A percentile compares a stretch with the other conserved stretches of the same genome.
phyloP scores from a whole-genome alignment of 2,113 vertebrate species.

The Indri indri region DNA sequence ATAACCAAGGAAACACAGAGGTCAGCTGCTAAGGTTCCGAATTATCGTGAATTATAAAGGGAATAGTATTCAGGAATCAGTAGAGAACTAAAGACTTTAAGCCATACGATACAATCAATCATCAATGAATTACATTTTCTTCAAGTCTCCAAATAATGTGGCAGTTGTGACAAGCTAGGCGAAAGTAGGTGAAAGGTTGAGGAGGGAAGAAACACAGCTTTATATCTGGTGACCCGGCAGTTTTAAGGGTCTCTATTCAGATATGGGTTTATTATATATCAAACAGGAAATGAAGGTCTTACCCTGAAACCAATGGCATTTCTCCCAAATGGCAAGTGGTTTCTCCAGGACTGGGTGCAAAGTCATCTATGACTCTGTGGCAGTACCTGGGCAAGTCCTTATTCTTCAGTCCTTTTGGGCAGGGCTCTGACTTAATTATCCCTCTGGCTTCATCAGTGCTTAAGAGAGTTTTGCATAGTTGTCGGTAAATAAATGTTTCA shows the following conservation, averaged over 20 bases:
- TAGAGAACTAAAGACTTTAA: neutral
- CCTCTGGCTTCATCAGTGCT: neutral
- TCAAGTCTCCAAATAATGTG: neutral
- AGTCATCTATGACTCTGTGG: neutral
- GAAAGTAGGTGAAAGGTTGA: neutral
- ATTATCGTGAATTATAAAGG: neutral
- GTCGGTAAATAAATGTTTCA: neutral
- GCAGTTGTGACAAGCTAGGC: neutral
- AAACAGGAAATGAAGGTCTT: neutral
- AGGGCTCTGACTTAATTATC: neutral
- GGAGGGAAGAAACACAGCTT: neutral
- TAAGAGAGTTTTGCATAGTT: neutral
- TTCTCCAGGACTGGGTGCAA: neutral
- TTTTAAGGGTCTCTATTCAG: neutral
- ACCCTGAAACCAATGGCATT: neutral
- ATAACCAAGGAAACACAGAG: neutral
- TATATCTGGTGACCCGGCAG: neutral
- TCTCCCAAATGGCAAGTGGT: neutral
- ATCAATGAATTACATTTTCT: neutral
- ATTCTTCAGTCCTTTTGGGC: neutral
- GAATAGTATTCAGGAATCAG: neutral
- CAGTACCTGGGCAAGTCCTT: neutral
- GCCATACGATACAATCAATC: neutral
- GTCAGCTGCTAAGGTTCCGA: neutral
- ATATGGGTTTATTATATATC: neutral